Percentiles rank a stretch among this genome's conserved stretches.
phyloP scores from a whole-genome alignment of 1,140 invertebrate species.

The Tetraneura akinire region DNA sequence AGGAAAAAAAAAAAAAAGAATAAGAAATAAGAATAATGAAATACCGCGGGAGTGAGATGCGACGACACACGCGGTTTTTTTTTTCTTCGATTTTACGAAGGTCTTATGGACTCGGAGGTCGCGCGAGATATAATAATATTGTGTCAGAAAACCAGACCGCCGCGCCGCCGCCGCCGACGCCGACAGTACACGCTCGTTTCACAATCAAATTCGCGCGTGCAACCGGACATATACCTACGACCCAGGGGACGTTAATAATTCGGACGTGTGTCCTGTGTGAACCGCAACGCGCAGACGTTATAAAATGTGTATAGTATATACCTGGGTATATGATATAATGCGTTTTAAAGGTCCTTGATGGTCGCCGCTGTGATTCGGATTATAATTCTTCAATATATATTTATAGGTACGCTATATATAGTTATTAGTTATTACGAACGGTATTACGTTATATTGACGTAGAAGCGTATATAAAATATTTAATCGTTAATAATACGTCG shows the following conservation, averaged over 20 bases:
- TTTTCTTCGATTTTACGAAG: constrained; percentile 19
- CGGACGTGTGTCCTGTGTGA: constrained; percentile 1
- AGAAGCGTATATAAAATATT: too few species aligned
- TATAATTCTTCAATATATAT: too few species aligned
- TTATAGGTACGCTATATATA: too few species aligned
- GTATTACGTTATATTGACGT: too few species aligned
- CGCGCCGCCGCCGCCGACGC: background rate
- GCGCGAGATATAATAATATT: background rate
- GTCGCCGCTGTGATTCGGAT: too few species aligned
- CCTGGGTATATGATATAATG: too few species aligned
- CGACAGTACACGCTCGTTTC: background rate
- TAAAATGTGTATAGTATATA: background rate
- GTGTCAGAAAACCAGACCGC: constrained; percentile 21
- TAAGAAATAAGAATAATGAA: background rate
- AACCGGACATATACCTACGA: constrained; percentile 20
- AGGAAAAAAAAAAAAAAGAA: background rate
- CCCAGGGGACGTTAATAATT: constrained; percentile 16
- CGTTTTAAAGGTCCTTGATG: too few species aligned
- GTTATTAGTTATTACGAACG: too few species aligned
- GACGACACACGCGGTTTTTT: background rate
- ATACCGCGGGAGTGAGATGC: background rate
- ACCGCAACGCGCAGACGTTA: background rate
- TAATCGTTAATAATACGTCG: too few species aligned
- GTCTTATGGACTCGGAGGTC: constrained; percentile 31
- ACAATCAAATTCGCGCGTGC: constrained; percentile 19